Conservation (phyloP, 30 jellyfish, hydroid and myxozoan species). For the Hydractinia symbiolongicarpus region DNA sequence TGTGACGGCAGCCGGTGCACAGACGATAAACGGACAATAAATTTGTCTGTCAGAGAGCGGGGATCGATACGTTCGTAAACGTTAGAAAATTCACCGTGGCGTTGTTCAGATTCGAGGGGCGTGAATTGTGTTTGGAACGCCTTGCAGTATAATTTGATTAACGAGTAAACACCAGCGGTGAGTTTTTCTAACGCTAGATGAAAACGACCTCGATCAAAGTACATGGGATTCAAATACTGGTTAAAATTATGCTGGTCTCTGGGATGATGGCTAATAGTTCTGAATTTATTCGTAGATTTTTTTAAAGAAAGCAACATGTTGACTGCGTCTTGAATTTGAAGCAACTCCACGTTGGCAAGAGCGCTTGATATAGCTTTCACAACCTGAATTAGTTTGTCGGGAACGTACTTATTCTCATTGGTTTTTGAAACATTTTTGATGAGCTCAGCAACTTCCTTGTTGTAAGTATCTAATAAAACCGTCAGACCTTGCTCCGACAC, state of each 20-base stretch:
- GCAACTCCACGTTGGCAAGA: slow-evolving; percentile 63
- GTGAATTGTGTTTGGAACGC: slow-evolving; percentile 77
- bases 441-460: slow-evolving; percentile 66
- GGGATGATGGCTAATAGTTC: slow-evolving; percentile 13
- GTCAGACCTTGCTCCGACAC: slow-evolving; percentile 81
- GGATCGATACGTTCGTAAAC: slow-evolving; percentile 56
- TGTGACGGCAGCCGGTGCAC: slow-evolving; percentile 75
- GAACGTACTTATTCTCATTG: slow-evolving; percentile 41
- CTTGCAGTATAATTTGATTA: slow-evolving; percentile 72
- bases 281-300: slow-evolving; percentile 18
- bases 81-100: not conserved
- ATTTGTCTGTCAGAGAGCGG: slow-evolving; percentile 43
- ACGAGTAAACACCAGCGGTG: slow-evolving; percentile 57
- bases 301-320: slow-evolving; percentile 58
- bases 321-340: slow-evolving; percentile 78
- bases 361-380: slow-evolving; percentile 82
- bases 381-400: slow-evolving; percentile 67
- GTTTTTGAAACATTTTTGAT: slow-evolving; percentile 46
- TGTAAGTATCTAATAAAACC: slow-evolving; percentile 70
- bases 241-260: slow-evolving; percentile 41
- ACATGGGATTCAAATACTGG: slow-evolving; percentile 41
- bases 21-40: slow-evolving; percentile 44
- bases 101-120: slow-evolving; percentile 24
- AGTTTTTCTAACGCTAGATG: slow-evolving; percentile 64
- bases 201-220: slow-evolving; percentile 72